These are phyloP conservation scores for Desmophyllum pertusum DNA, from an alignment of 92 coral and sea anemone species.

Conservation along the genomic window DNA sequence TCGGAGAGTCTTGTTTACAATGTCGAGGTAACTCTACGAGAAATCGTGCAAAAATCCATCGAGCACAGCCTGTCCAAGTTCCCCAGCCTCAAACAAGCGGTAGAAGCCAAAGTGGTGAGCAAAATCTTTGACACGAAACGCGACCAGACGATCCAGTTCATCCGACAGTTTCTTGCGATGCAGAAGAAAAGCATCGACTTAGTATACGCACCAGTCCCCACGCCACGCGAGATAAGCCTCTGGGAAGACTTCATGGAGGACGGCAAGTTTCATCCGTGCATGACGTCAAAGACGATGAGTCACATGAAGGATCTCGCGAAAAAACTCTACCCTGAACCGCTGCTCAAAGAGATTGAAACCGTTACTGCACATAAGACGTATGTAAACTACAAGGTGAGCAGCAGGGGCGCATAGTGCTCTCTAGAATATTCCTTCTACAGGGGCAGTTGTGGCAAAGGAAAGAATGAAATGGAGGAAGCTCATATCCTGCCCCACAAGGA, in stretches of 20 bases:
- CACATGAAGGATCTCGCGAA: slow-evolving; percentile 43
- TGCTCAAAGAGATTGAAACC: slow-evolving; percentile 10
- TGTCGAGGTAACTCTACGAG: slow-evolving; percentile 62
- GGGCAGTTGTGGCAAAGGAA: too few species aligned
- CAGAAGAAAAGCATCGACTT: slow-evolving; percentile 75
- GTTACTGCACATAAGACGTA: neutral
- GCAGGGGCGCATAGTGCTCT: neutral
- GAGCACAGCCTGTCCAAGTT: slow-evolving; percentile 43
- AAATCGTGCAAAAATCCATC: slow-evolving; percentile 59
- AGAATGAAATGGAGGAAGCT: too few species aligned
- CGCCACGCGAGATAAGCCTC: slow-evolving; percentile 51
- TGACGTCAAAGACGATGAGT: slow-evolving; percentile 10
- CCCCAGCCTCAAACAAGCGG: slow-evolving; percentile 60
- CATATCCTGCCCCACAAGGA: too few species aligned
- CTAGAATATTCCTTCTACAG: too few species aligned
- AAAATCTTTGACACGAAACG: slow-evolving; percentile 61
- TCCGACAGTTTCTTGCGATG: slow-evolving; percentile 73
- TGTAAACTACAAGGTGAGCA: slow-evolving; percentile 51
- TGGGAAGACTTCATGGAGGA: neutral
- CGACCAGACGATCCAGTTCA: slow-evolving; percentile 59
- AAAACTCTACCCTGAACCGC: slow-evolving; percentile 33
- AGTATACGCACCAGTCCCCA: slow-evolving; percentile 49
- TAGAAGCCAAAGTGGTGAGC: slow-evolving; percentile 63
- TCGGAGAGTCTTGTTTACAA: slow-evolving; percentile 49
- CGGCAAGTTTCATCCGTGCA: slow-evolving; percentile 12